Evolutionary conservation across 2,113 vertebrate species (phyloP).

Genomic region (Chelonoidis abingdonii): DNA sequence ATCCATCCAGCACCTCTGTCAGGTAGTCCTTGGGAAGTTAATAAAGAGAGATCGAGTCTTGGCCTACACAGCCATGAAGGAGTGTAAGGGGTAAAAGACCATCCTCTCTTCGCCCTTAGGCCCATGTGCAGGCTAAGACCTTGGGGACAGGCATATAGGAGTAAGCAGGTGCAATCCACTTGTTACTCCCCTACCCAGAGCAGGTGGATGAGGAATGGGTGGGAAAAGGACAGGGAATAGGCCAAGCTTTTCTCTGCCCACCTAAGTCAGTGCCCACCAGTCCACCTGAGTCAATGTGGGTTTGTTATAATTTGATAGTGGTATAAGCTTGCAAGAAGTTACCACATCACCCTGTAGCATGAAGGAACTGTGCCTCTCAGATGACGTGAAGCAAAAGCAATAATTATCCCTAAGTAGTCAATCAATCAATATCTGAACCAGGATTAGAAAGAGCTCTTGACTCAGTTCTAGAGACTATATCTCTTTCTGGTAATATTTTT

Average conservation of each 20-base stretch:
- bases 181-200: background rate
- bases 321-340: background rate
- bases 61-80: slow-evolving; percentile 30
- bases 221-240: background rate
- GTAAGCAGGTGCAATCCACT: background rate
- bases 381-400: rapidly evolving
- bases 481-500: background rate
- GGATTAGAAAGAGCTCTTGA: background rate
- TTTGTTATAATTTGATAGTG: background rate
- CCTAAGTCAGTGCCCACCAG: background rate
- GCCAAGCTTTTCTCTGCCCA: background rate
- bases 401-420: background rate
- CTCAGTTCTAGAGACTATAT: background rate
- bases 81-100: background rate
- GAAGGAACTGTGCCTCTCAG: background rate
- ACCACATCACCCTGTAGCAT: background rate
- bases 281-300: background rate
- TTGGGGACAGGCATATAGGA: background rate
- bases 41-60: slow-evolving; percentile 30
- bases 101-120: background rate
- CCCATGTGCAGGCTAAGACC: background rate
- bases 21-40: slow-evolving; percentile 57
- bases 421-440: background rate
- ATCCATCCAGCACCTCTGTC: slow-evolving; percentile 29
- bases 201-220: background rate